Percentiles rank a stretch among this genome's conserved stretches.
These are phyloP conservation scores for Pygoscelis antarcticus DNA, from an alignment of 2,113 vertebrate species.

Conservation along the genomic window DNA sequence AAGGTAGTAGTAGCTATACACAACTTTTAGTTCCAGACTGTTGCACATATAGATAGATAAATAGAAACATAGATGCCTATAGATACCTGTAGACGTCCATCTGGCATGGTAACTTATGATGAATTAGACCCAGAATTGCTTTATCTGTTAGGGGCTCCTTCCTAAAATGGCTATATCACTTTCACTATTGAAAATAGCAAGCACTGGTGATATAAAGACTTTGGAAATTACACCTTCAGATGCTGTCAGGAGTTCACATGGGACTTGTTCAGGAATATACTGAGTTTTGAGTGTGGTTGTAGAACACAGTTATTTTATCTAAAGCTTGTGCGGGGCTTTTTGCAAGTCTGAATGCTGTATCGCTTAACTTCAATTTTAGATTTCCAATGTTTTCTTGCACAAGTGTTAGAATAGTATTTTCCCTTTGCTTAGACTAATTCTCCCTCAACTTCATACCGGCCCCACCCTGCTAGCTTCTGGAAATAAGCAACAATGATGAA, in stretches of 20 bases:
- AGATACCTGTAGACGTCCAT: not conserved
- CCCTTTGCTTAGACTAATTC: not conserved
- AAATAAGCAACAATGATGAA: not conserved
- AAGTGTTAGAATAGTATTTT: not conserved
- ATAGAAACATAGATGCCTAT: not conserved
- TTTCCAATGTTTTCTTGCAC: not conserved
- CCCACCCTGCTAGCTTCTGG: not conserved
- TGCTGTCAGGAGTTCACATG: not conserved
- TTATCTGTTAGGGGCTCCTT: not conserved
- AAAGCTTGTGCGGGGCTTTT: not conserved
- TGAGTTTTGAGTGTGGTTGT: not conserved
- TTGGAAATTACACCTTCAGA: not conserved
- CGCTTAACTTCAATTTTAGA: not conserved
- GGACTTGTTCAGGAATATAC: not conserved
- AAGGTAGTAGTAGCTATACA: not conserved
- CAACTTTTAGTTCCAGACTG: not conserved
- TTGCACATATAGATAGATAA: rapidly evolving
- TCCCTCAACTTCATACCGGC: not conserved
- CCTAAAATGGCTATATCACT: not conserved
- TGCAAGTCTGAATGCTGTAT: not conserved
- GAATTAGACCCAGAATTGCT: not conserved
- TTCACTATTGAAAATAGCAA: not conserved
- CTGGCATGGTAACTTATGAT: rapidly evolving
- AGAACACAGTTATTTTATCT: not conserved
- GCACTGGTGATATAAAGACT: not conserved